Conservation (phyloP, 2,113 vertebrate genomes). For the Oncorhynchus masou region DNA sequence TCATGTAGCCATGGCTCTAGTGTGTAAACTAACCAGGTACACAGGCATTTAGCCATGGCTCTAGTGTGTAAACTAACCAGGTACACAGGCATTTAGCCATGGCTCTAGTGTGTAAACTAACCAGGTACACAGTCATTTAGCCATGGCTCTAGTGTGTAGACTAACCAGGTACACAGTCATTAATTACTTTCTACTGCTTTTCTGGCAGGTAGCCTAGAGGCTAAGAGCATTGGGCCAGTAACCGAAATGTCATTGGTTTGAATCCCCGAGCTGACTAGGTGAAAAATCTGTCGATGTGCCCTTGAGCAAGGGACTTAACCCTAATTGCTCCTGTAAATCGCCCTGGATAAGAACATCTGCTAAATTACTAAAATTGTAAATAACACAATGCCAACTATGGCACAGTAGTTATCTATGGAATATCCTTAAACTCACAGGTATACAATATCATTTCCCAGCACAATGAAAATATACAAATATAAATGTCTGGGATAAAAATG, state of each 20-base stretch:
- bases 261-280: too few species aligned
- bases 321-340: too few species aligned
- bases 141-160: background rate
- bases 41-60: background rate
- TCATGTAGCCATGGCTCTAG: background rate
- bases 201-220: background rate
- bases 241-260: too few species aligned
- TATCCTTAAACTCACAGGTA: background rate
- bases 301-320: too few species aligned
- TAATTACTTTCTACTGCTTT: background rate
- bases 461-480: background rate
- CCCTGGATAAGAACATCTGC: too few species aligned
- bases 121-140: background rate
- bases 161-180: background rate
- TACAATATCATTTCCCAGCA: background rate
- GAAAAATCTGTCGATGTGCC: too few species aligned
- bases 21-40: background rate
- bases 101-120: background rate
- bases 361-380: background rate
- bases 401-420: background rate
- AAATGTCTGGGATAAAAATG: background rate
- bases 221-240: too few species aligned
- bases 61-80: background rate
- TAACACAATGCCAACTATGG: background rate
- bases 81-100: background rate